Conservation (phyloP, 2,113 vertebrate genomes). For the Speoplatyrhinus poulsoni region DNA sequence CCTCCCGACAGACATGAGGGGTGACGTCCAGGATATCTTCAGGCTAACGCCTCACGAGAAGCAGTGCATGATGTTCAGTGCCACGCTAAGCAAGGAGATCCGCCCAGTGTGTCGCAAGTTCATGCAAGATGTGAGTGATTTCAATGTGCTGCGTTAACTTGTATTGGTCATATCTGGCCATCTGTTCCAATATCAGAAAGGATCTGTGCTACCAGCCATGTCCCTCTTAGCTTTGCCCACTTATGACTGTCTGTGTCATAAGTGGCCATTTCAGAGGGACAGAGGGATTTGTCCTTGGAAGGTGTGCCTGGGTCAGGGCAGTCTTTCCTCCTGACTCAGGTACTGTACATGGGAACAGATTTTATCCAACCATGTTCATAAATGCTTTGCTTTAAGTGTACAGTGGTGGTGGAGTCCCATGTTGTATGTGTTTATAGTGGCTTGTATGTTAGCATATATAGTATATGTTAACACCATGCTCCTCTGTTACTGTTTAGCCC, state of each 20-base stretch:
- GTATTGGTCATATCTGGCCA: too few species aligned
- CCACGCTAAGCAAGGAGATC: conserved; percentile 88
- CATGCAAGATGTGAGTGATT: conserved; percentile 87
- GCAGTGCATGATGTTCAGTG: conserved; percentile 93
- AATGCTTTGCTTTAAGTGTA: background rate
- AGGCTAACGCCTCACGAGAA: conserved; percentile 87
- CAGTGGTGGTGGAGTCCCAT: too few species aligned
- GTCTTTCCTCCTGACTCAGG: conserved; percentile 13
- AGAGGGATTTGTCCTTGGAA: conserved; percentile 36
- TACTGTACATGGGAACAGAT: conserved; percentile 30
- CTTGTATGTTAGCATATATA: too few species aligned
- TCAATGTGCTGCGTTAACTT: too few species aligned
- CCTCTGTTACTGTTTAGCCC: conserved; percentile 67
- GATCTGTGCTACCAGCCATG: too few species aligned
- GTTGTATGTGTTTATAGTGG: too few species aligned
- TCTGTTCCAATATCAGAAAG: too few species aligned
- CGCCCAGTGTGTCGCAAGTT: conserved; percentile 89
- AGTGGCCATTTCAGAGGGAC: conserved; percentile 57
- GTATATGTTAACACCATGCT: conserved; percentile 8
- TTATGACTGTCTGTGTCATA: conserved; percentile 50
- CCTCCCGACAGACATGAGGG: conserved; percentile 82
- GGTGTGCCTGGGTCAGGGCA: conserved; percentile 21
- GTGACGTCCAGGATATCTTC: conserved; percentile 90
- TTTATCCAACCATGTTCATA: too few species aligned
- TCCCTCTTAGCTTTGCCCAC: conserved; percentile 57